Evolutionary conservation across 1,140 invertebrate genomes (phyloP), one percentile per base, ranked within the genome.

Genomic region (Drosophila kepulauana): DNA sequence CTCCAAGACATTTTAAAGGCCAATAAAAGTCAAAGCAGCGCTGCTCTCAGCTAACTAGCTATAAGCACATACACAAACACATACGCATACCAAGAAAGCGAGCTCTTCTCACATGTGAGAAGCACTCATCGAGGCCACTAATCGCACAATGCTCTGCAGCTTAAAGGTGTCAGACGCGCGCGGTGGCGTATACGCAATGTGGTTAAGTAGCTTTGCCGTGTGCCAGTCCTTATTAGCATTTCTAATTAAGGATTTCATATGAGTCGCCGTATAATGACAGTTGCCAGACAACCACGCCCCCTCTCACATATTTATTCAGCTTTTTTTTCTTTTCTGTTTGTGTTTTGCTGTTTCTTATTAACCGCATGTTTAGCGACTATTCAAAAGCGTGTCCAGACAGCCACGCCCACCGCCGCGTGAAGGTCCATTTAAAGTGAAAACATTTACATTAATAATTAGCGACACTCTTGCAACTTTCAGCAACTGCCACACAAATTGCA

Each of bases 371-470:
- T 68, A 79, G 66, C 67, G 78, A 66, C 86, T 79, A 85, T 85
- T 70, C 72, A 65, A 69, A 67, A 51, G 75, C 64, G 64, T 64
- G 75, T 65, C 49, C 52, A 70, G 57, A 71, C 70, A 48, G 70
- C 64, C 81, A 63, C 66, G 70, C 66, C 48, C 48, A 7, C 38
- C 75, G 15, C 64, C 51, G 57, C 65, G 15, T 25, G 16, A 6
- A 46, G 15, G 48, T 75, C 59, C 69, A 81, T 86, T 89, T 82
- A 78, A 87, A 87, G 78, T 74, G 80, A 91, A 91, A 91, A 91
- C 87, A 91, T 91, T 91, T 91, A 91, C 82, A 91, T 91, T 84
- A 91, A 91, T 91, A 91, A 91, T 91, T 91, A 91, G 88, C 73
- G 70, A 61, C 59, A 75, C 77, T 48, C 59, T 58, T 73, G 41